Evolutionary conservation across 2,888 invertebrate species (phyloP), one percentile per base, ranked within the genome.

Genomic region (Capitulum mitella): DNA sequence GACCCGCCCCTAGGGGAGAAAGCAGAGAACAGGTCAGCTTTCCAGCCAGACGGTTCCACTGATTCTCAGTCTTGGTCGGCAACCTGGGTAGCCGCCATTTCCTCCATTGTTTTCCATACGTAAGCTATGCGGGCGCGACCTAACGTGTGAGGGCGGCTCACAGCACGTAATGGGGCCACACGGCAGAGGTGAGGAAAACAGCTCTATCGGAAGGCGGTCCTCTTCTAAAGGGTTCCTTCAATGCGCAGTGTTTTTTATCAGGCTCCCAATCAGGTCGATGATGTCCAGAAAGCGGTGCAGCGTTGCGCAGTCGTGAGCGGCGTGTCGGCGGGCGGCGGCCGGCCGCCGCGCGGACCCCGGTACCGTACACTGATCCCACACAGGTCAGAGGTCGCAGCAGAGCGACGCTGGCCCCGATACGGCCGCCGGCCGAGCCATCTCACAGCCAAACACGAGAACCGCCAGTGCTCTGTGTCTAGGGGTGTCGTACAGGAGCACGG

Each of bases 321-420:
- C 12, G 12, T 14, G 64, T 16, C 64, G 34, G 34, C 32, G 16
- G 19, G 29, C 26, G 29, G 5, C 3, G 54, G n/a, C 29, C 12
- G 29, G 12, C 1, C 34, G 34, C 19, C 1, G 64, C 32, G 19
- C 43, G 34, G 16, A 32, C 64, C 34, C 34, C 64, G 64, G 64
- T 64, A 64, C 34, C 64, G 64, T 64, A 34, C 64, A 10, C 34
- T 64, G 64, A 32, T 64, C 64, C 64, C 64, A 34, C 34, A 2
- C 19, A 6, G 64, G 64, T 64, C 64, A 64, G 34, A 34, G 64
- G 64, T 64, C 64, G n/a, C n/a, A n/a, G n/a, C n/a, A 64, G 34
- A 64, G 64, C 64, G 34, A 14, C 34, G 64, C 34, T 12, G 64
- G 34, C 64, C 34, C 58, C 29, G 58, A 29, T 29, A 29, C 58